phyloP scores from a whole-genome alignment of 2,797 vertebrate genomes.

The Aldrovandia affinis region DNA sequence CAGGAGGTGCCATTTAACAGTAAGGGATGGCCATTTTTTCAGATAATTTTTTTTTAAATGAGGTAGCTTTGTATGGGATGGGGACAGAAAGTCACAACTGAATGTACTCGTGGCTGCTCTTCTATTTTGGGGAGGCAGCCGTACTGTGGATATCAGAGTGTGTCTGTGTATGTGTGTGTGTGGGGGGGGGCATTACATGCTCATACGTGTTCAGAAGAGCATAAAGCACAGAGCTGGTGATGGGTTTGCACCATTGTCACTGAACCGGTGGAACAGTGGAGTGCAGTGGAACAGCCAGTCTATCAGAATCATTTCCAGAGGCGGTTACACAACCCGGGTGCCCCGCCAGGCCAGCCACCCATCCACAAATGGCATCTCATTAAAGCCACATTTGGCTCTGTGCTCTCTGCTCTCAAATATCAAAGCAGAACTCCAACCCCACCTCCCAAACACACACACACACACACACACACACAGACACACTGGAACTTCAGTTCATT shows the following conservation, averaged over 20 bases:
- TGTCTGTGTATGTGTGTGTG: too few relatives aligned
- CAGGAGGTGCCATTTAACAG: background rate
- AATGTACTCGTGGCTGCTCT: background rate
- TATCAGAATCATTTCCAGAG: too few relatives aligned
- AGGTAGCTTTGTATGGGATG: too few relatives aligned
- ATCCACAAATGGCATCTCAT: constrained; percentile 13
- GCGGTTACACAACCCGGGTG: background rate
- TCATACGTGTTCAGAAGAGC: background rate
- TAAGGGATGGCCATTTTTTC: too few relatives aligned
- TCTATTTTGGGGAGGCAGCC: background rate
- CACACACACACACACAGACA: background rate
- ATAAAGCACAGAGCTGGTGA: background rate
- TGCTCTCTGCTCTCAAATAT: constrained; percentile 42
- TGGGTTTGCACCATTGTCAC: background rate
- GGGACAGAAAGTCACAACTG: too few relatives aligned
- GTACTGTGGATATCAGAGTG: background rate
- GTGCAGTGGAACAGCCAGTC: background rate
- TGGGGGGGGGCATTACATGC: too few relatives aligned
- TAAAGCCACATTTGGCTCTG: constrained; percentile 35
- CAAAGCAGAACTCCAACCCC: constrained; percentile 26
- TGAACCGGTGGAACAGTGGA: too few relatives aligned
- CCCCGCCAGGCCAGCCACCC: background rate
- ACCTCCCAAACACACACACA: background rate
- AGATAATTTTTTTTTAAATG: background rate
- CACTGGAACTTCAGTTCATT: background rate